A percentile compares a stretch with the other conserved stretches of the same genome.
Conservation (phyloP, 2,113 vertebrate genomes). For the Oncorhynchus kisutch region DNA sequence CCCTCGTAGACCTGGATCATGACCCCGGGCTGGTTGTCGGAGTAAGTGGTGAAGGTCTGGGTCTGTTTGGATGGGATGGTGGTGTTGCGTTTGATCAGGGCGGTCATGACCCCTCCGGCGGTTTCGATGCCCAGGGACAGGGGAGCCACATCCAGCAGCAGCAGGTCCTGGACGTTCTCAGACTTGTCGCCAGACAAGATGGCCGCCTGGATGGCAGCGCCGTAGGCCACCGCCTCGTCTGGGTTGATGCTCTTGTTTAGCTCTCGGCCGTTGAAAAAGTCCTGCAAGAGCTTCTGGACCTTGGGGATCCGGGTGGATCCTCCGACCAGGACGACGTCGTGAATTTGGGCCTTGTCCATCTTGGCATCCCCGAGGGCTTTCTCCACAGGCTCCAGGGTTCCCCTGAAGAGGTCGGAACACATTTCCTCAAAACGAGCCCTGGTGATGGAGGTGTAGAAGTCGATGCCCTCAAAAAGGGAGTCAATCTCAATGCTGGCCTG, state of each 20-base stretch:
- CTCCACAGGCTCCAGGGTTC: too few relatives aligned
- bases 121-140: conserved; percentile 84
- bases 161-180: conserved; percentile 58
- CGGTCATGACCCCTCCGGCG: conserved; percentile 83
- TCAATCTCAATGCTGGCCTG: too few relatives aligned
- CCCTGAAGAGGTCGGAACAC: too few relatives aligned
- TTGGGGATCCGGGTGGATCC: conserved; percentile 86
- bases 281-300: conserved; percentile 81
- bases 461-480: too few relatives aligned
- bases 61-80: conserved; percentile 85
- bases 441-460: too few relatives aligned
- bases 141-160: conserved; percentile 81
- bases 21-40: conserved; percentile 76
- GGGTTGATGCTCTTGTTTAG: conserved; percentile 87
- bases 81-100: conserved; percentile 65
- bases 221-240: conserved; percentile 83
- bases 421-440: too few relatives aligned
- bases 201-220: conserved; percentile 84
- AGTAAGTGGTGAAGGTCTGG: conserved; percentile 81
- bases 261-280: conserved; percentile 72
- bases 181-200: conserved; percentile 30
- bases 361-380: too few relatives aligned
- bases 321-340: conserved; percentile 83
- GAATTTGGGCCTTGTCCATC: conserved; percentile 43
- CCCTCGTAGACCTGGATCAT: too few relatives aligned